These are phyloP conservation scores for Esox lucius DNA, from an alignment of 2,797 vertebrate genomes.

Conservation along the genomic window DNA sequence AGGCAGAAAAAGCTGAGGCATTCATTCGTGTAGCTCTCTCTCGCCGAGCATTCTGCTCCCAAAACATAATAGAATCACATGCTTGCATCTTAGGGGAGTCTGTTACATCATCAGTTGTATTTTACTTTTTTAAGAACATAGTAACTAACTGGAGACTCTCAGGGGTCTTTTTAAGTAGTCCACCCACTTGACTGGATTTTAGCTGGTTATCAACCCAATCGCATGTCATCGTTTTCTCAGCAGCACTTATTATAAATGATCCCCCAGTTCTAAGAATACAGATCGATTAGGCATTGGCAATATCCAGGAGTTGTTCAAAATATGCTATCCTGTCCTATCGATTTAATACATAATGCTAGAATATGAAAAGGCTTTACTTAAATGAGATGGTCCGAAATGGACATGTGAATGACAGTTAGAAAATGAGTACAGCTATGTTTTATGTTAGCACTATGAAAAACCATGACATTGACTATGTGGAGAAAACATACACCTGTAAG, in stretches of 20 bases:
- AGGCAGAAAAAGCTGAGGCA: constrained; percentile 19
- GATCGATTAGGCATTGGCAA: constrained; percentile 16
- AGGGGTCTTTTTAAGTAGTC: constrained; percentile 14
- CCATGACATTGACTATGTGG: neutral
- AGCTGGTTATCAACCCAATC: constrained; percentile 11
- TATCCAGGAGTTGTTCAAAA: neutral
- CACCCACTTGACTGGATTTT: constrained; percentile 5
- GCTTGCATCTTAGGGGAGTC: constrained; percentile 19
- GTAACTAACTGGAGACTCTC: constrained; percentile 17
- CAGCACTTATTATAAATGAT: constrained; percentile 23
- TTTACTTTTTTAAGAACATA: constrained; percentile 31
- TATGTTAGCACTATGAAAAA: neutral
- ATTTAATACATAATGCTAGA: neutral
- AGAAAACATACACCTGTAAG: constrained; percentile 13
- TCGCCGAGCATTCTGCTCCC: constrained; percentile 8
- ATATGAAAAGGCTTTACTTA: neutral
- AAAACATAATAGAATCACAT: constrained; percentile 27
- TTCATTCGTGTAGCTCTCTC: constrained; percentile 33
- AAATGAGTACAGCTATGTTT: neutral
- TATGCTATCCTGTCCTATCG: constrained; percentile 11
- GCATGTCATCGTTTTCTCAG: constrained; percentile 20
- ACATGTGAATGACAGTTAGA: neutral
- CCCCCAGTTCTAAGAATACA: constrained; percentile 21
- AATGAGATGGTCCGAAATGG: neutral
- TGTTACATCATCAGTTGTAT: constrained; percentile 35